Base-by-base conservation (phyloP, 2,888 invertebrate genomes). In the Nomada lathburiana region DNA sequence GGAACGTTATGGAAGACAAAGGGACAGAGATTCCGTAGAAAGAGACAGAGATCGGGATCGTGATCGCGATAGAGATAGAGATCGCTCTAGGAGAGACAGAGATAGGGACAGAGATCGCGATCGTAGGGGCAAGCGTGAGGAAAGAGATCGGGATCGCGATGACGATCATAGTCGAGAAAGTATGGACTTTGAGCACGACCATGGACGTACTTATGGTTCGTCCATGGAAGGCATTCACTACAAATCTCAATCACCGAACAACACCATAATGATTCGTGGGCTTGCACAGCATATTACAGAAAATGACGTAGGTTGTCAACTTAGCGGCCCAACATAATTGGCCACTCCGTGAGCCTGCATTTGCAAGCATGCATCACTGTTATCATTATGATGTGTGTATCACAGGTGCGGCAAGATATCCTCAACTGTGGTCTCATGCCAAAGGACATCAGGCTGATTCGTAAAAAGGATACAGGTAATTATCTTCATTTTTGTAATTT, bases 391-490 rank as follows among this genome's bases (percentile, higher is more conserved):
- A 89, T 89, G 78, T 91, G 91, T 91, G 90, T 88, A 88, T 94
- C 95, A 80, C 94, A 97, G 97, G 97, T 98, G 89, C 95, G 96
- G 89, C 96, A 96, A 92, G 97, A 97, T 91, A 95, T 98, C 89
- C 95, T 97, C 89, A 95, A 96, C 91, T 96, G 96, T 93, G 96
- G 96, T 83, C 94, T 97, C 85, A 96, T 96, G 94, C 96, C 97
- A 2, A 96, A 96, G 93, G 97, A 97, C 92, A 97, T 98, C 90
- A 95, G 98, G 62, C 94, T 98, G 57, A 97, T 98, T 92, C 95
- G 97, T 89, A 97, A 97, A 94, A 97, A 97, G 94, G 96, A 97
- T 93, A 97, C 97, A 96, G 97, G 97, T 97, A 96, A 95, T 94
- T 93, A 92, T 88, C 77, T n/a, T 23, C 53, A 62, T 68, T 42